Percentiles rank a stretch among this genome's conserved stretches.
Conservation (phyloP, 2,797 vertebrate genomes). For the Poecilia velifera region DNA sequence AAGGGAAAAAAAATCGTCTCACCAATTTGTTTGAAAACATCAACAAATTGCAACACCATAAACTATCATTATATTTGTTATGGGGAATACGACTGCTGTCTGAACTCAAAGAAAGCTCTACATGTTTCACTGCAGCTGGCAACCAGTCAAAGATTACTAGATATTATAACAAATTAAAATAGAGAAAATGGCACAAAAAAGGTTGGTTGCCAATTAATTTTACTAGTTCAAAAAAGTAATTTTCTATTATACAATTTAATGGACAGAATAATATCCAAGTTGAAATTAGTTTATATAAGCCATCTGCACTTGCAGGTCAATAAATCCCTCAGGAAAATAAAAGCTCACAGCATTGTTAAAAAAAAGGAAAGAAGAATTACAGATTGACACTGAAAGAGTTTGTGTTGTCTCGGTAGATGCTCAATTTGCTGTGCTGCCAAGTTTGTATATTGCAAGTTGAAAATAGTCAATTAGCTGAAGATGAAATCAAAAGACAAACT, state of each 20-base stretch:
- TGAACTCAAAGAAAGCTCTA: neutral
- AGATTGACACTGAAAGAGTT: neutral
- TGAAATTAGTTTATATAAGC: neutral
- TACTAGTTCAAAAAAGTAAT: neutral
- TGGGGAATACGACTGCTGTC: neutral
- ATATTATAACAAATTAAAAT: neutral
- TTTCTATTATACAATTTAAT: neutral
- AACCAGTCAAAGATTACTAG: neutral
- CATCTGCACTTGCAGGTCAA: neutral
- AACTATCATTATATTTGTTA: constrained; percentile 4
- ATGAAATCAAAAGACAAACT: neutral
- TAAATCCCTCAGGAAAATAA: neutral
- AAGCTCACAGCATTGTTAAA: neutral
- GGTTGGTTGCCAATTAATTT: neutral
- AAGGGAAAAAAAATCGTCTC: neutral
- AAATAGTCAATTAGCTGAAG: neutral
- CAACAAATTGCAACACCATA: constrained; percentile 2
- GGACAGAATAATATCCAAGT: neutral
- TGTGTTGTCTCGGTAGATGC: neutral
- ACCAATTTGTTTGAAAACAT: constrained; percentile 9
- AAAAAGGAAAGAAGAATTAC: neutral
- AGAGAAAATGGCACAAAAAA: neutral
- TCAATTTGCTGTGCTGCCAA: neutral
- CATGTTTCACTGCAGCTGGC: neutral
- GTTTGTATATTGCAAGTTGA: neutral